A percentile compares a stretch with the other conserved stretches of the same genome.
phyloP scores from a whole-genome alignment of 2,888 invertebrate species.

The Selenia dentaria region DNA sequence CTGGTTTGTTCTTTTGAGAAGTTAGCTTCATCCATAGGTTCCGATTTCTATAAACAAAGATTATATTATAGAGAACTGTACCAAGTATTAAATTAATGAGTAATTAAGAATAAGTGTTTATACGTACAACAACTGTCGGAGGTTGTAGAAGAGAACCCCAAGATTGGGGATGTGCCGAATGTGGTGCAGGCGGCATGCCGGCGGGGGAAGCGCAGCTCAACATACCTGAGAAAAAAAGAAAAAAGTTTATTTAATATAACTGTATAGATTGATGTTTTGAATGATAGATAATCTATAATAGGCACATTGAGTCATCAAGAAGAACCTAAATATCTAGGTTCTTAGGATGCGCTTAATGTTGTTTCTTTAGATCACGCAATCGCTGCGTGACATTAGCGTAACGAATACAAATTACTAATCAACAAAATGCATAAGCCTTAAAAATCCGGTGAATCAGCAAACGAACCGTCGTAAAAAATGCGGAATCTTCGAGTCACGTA shows the following conservation, averaged over 20 bases:
- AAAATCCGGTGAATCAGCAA: conserved; percentile 35
- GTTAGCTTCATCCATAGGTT: conserved; percentile 73
- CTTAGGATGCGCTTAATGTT: conserved; percentile 3
- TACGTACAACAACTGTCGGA: conserved; percentile 59
- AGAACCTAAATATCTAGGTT: too few relatives aligned
- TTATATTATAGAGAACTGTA: conserved; percentile 23
- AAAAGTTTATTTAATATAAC: too few relatives aligned
- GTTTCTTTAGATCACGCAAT: conserved; percentile 13
- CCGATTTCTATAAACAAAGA: conserved; percentile 82
- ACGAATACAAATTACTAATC: conserved; percentile 16
- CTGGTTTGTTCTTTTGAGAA: conserved; percentile 84
- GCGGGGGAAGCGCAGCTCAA: conserved; percentile 75
- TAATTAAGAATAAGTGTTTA: too few relatives aligned
- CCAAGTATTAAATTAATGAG: neutral
- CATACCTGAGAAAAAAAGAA: conserved; percentile 58
- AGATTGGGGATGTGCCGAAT: conserved; percentile 56
- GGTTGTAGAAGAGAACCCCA: conserved; percentile 67
- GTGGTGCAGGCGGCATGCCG: conserved; percentile 74
- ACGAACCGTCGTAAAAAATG: conserved; percentile 30
- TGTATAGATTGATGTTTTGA: too few relatives aligned
- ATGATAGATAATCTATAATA: too few relatives aligned
- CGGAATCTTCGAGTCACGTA: conserved; percentile 34
- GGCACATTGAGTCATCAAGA: too few relatives aligned
- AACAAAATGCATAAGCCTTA: conserved; percentile 34
- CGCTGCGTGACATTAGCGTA: conserved; percentile 25